Conservation (phyloP, 2,113 vertebrate species). For the Ploceus nigricollis region DNA sequence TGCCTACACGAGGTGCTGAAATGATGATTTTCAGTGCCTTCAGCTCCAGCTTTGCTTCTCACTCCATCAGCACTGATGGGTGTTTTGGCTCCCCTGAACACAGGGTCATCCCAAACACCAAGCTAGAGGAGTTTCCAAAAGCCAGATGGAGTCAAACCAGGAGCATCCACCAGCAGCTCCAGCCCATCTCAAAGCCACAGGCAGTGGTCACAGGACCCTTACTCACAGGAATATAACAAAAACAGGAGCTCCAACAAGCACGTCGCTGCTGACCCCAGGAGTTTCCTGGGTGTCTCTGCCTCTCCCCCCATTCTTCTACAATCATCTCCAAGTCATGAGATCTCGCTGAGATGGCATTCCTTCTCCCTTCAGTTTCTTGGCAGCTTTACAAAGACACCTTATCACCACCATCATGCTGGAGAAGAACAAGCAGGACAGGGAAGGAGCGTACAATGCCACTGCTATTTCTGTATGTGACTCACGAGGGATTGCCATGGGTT, state of each 20-base stretch:
- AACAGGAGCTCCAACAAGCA: not conserved
- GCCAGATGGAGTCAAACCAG: not conserved
- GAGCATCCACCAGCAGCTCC: not conserved
- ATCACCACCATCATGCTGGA: not conserved
- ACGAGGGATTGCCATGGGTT: not conserved
- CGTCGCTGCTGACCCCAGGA: not conserved
- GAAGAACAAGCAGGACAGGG: not conserved
- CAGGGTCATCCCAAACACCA: not conserved
- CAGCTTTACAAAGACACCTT: not conserved
- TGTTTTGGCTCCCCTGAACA: not conserved
- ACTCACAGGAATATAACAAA: not conserved
- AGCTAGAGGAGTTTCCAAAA: not conserved
- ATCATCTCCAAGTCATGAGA: not conserved
- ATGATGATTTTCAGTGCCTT: rapidly evolving
- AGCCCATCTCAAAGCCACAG: not conserved
- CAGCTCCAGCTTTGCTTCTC: not conserved
- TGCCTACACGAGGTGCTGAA: not conserved
- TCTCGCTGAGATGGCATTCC: not conserved
- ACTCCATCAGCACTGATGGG: not conserved
- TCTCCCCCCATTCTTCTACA: not conserved
- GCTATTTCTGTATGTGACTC: not conserved
- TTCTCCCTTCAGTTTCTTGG: not conserved
- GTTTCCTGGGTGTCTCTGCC: not conserved
- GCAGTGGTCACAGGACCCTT: not conserved
- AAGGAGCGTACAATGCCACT: rapidly evolving